These are phyloP conservation scores for Drosophila infuscata DNA, from an alignment of 2,888 invertebrate genomes.

Conservation along the genomic window DNA sequence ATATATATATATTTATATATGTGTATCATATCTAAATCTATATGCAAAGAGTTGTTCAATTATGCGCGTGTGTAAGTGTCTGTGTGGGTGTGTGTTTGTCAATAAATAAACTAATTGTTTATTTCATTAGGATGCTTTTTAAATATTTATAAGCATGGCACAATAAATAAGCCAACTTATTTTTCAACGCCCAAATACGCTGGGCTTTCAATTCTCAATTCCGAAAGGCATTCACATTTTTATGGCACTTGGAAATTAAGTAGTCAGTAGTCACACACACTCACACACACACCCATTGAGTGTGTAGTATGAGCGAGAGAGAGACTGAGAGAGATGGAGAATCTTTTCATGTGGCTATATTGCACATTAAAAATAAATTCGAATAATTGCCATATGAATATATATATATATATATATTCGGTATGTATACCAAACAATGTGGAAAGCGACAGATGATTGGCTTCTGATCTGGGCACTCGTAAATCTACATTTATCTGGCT, in stretches of 20 bases:
- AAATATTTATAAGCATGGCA: constrained; percentile 71
- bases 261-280: constrained; percentile 53
- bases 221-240: constrained; percentile 61
- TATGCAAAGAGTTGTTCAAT: constrained; percentile 34
- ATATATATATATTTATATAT: constrained; percentile 7
- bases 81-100: constrained; percentile 44
- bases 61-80: constrained; percentile 2
- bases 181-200: constrained; percentile 66
- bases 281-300: not conserved
- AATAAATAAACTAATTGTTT: constrained; percentile 81
- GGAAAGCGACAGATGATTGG: constrained; percentile 25
- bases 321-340: not conserved
- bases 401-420: constrained; percentile 15
- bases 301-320: not conserved
- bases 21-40: constrained; percentile 23
- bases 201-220: constrained; percentile 45
- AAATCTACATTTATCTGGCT: constrained; percentile 36
- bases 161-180: constrained; percentile 73
- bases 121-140: constrained; percentile 73
- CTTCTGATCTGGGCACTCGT: constrained; percentile 30
- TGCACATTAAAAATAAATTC: constrained; percentile 74
- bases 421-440: not conserved
- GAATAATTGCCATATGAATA: constrained; percentile 69
- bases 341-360: constrained; percentile 28
- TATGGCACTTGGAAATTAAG: constrained; percentile 80